Conservation (phyloP, 2,113 vertebrate genomes). For the Hepsetus odoe region DNA sequence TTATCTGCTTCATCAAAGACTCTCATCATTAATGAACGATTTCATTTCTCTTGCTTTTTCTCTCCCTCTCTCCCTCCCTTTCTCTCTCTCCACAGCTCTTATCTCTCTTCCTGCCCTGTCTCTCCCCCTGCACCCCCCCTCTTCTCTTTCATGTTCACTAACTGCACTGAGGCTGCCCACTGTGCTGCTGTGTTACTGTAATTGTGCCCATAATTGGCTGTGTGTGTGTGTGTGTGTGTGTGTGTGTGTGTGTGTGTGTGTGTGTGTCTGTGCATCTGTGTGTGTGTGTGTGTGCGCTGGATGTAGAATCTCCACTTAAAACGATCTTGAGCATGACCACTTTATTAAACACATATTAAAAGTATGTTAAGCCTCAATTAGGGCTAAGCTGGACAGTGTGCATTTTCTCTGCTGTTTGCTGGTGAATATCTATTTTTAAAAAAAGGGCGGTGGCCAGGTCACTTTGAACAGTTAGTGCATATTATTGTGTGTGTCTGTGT, state of each 20-base stretch:
- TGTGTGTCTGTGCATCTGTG: conserved; percentile 19
- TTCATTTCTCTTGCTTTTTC: not conserved
- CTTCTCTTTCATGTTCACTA: conserved; percentile 19
- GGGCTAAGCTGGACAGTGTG: too few species aligned
- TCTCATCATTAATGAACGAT: conserved; percentile 17
- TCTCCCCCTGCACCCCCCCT: not conserved
- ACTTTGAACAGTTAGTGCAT: too few species aligned
- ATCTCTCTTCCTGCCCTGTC: not conserved
- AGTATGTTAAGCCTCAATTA: not conserved
- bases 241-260: not conserved
- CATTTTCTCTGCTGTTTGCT: too few species aligned
- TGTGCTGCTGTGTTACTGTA: conserved; percentile 31
- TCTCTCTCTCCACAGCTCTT: not conserved
- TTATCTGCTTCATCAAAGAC: conserved; percentile 8
- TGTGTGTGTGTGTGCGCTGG: not conserved
- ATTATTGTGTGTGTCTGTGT: too few species aligned
- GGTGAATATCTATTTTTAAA: too few species aligned
- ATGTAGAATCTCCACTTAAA: conserved; percentile 24
- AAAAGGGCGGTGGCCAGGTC: too few species aligned
- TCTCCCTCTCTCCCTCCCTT: not conserved
- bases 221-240: conserved; percentile 15
- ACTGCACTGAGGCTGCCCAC: conserved; percentile 28
- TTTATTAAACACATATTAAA: conserved; percentile 19
- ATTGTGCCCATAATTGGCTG: conserved; percentile 37
- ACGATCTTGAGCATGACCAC: not conserved